Conservation (phyloP, 1,140 invertebrate species). For the Hetaerina americana region DNA sequence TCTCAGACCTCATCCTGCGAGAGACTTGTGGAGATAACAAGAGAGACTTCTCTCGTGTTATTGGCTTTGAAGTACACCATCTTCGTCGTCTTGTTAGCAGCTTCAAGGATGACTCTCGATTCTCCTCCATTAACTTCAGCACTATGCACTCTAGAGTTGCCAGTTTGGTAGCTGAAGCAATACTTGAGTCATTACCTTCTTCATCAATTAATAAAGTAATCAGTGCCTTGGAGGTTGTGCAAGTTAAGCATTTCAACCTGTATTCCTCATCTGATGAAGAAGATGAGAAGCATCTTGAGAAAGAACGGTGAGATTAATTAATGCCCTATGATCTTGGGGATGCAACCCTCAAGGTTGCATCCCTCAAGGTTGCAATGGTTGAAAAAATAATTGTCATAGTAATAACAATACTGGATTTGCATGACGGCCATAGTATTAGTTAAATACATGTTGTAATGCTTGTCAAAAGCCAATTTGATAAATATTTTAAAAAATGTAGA, state of each 20-base stretch:
- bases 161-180: constrained; percentile 38
- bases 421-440: not conserved
- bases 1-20: constrained; percentile 32
- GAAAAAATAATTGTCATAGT: not conserved
- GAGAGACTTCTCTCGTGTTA: constrained; percentile 19
- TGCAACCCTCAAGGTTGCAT: not conserved
- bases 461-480: no score
- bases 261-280: constrained; percentile 1
- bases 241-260: not conserved
- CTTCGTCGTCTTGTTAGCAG: constrained; percentile 48
- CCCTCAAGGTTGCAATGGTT: not conserved
- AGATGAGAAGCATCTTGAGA: not conserved
- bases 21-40: constrained; percentile 25
- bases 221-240: not conserved
- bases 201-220: not conserved
- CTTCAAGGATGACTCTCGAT: constrained; percentile 47
- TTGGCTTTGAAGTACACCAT: constrained; percentile 48
- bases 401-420: not conserved
- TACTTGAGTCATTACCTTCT: constrained; percentile 19
- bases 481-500: no score
- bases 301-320: not conserved
- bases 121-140: constrained; percentile 41
- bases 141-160: constrained; percentile 45
- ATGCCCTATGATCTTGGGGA: not conserved
- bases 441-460: not conserved